A percentile compares a stretch with the other conserved stretches of the same genome.
These are phyloP conservation scores for Hippocampus zosterae DNA, from an alignment of 2,113 vertebrate species.

Conservation along the genomic window DNA sequence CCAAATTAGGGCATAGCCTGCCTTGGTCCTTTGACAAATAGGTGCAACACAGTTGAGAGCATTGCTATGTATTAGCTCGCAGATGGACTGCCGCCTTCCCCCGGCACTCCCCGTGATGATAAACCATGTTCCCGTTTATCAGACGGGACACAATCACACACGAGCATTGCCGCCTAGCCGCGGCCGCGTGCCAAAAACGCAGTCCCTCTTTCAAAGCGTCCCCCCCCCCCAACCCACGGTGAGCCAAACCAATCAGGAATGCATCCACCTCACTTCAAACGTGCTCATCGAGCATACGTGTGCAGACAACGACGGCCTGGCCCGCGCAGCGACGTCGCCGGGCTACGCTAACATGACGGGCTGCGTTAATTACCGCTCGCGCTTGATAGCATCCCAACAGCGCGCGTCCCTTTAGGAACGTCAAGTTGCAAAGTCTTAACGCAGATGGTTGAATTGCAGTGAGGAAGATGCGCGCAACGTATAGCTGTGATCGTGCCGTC, in stretches of 20 bases:
- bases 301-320: constrained; percentile 16
- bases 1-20: background rate
- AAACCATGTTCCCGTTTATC: constrained; percentile 66
- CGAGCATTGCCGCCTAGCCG: background rate
- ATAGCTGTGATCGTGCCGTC: constrained; percentile 7
- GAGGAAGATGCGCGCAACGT: constrained; percentile 9
- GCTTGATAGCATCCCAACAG: constrained; percentile 33
- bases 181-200: background rate
- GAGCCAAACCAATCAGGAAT: constrained; percentile 24
- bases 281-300: constrained; percentile 4
- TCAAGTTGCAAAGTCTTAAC: constrained; percentile 35
- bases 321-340: constrained; percentile 29
- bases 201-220: constrained; percentile 5
- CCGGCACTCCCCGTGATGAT: constrained; percentile 56
- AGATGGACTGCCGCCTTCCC: constrained; percentile 58
- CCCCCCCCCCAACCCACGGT: no score
- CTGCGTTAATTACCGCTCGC: constrained; percentile 45
- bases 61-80: constrained; percentile 63
- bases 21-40: no score
- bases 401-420: constrained; percentile 42
- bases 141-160: constrained; percentile 53
- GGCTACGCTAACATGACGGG: constrained; percentile 33
- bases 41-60: constrained; percentile 29
- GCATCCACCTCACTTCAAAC: constrained; percentile 43
- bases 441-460: constrained; percentile 44